Conservation (phyloP, 2,113 vertebrate genomes). For the Craseonycteris thonglongyai region DNA sequence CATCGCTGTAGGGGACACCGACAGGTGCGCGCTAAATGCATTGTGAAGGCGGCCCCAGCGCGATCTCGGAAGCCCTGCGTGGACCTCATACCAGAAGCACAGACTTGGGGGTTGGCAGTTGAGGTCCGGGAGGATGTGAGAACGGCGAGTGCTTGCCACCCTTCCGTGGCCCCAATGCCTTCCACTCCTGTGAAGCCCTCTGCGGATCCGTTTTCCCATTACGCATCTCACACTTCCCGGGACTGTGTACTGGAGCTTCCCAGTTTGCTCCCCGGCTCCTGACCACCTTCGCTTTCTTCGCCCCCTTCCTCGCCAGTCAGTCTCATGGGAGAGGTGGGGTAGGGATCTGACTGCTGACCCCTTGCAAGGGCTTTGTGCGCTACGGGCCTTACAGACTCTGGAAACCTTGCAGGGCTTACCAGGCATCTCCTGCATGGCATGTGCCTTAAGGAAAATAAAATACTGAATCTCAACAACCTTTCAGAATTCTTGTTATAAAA, state of each 20-base stretch:
- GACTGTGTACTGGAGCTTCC: background rate
- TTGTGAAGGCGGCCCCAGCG: rapidly evolving
- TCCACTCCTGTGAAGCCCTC: rapidly evolving
- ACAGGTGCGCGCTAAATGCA: background rate
- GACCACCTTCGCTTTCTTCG: background rate
- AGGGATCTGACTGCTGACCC: rapidly evolving
- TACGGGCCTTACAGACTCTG: background rate
- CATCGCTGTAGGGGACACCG: rapidly evolving
- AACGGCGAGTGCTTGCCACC: rapidly evolving
- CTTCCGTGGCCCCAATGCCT: background rate
- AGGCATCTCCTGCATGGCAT: background rate
- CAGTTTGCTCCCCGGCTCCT: background rate
- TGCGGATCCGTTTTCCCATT: rapidly evolving
- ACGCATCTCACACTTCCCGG: background rate
- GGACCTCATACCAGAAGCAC: rapidly evolving
- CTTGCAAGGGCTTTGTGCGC: background rate
- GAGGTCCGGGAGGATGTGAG: too few species aligned
- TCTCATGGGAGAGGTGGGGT: too few species aligned
- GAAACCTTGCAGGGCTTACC: background rate
- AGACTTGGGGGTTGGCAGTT: too few species aligned
- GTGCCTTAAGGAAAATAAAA: background rate
- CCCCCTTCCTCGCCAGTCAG: rapidly evolving
- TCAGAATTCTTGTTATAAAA: background rate
- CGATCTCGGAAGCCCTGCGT: background rate
- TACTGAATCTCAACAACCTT: background rate